phyloP scores from a whole-genome alignment of 2,797 vertebrate genomes.

The Sebastes paucispinis region DNA sequence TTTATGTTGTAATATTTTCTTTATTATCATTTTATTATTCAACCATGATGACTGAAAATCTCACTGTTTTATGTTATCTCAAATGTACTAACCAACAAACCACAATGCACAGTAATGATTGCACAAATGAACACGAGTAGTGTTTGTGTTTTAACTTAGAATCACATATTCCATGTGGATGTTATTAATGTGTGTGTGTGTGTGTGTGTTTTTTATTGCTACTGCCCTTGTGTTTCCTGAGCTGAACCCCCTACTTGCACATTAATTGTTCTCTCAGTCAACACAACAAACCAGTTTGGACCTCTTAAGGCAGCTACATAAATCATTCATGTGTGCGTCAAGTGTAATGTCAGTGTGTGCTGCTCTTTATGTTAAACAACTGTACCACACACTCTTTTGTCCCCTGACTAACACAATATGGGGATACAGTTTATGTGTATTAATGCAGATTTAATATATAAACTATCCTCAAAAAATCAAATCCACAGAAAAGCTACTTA shows the following conservation, averaged over 20 bases:
- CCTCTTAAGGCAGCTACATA: conserved; percentile 58
- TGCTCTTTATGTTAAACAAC: conserved; percentile 13
- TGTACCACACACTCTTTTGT: background rate
- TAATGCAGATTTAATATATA: background rate
- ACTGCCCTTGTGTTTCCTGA: conserved; percentile 17
- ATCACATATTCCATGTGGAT: background rate
- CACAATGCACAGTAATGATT: conserved; percentile 14
- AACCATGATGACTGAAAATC: background rate
- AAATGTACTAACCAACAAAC: conserved; percentile 1
- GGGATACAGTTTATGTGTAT: background rate
- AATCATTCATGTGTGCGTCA: conserved; percentile 8
- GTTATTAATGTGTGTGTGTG: background rate
- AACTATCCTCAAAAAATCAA: background rate
- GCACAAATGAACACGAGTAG: conserved; percentile 36
- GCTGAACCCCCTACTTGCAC: background rate
- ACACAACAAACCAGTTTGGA: conserved; percentile 18
- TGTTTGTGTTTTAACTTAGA: conserved; percentile 18
- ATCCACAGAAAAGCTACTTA: background rate
- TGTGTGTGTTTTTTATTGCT: background rate
- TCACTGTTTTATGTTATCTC: background rate
- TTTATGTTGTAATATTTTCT: background rate
- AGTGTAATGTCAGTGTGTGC: conserved; percentile 20
- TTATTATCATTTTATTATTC: background rate
- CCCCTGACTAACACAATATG: background rate
- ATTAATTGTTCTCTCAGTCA: conserved; percentile 1